These are phyloP conservation scores for Epistrophe grossulariae DNA, from an alignment of 2,888 invertebrate species.

Conservation along the genomic window DNA sequence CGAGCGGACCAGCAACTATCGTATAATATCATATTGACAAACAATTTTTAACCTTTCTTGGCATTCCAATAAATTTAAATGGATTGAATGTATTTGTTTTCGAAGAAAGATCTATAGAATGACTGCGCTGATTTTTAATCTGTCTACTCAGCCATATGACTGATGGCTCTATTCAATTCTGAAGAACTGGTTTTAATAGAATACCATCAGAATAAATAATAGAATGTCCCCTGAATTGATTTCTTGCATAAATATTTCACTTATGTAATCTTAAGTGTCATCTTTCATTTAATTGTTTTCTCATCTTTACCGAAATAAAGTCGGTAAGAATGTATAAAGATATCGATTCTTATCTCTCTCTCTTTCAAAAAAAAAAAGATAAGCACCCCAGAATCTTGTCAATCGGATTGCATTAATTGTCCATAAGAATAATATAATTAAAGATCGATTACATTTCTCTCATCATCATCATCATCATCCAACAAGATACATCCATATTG, in stretches of 20 bases:
- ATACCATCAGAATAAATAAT: background rate
- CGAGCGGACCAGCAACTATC: no score
- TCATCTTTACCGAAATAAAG: no score
- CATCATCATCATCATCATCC: constrained; percentile 4
- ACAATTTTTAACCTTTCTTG: no score
- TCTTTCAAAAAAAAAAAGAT: background rate
- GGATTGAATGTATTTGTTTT: no score
- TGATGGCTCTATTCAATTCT: no score
- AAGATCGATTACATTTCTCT: constrained; percentile 65
- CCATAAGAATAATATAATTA: constrained; percentile 53
- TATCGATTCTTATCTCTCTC: constrained; percentile 5
- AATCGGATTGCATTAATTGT: constrained; percentile 32
- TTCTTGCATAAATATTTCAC: background rate
- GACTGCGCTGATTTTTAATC: no score
- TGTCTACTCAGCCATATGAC: background rate
- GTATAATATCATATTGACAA: no score
- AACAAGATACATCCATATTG: no score
- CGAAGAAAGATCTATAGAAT: no score
- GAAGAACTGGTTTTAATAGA: background rate
- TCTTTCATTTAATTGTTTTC: constrained; percentile 11
- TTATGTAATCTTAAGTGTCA: constrained; percentile 11
- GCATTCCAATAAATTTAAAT: no score
- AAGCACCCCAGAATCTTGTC: constrained; percentile 16
- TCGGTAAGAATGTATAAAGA: background rate
- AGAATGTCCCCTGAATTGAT: background rate